phyloP scores from a whole-genome alignment of 2,113 vertebrate genomes.

The Prunella himalayana region DNA sequence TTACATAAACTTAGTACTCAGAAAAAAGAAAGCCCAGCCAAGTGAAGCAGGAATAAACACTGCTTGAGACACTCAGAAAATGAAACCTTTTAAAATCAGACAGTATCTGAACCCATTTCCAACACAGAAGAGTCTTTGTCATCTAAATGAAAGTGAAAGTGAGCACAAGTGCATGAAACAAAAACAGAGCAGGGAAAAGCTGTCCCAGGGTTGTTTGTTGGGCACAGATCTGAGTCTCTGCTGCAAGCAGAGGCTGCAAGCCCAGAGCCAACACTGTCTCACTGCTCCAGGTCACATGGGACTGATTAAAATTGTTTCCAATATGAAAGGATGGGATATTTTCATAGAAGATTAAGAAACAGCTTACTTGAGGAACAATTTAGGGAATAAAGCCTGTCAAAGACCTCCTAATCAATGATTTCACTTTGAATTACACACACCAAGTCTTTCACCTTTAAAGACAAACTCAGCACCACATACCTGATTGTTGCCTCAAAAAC shows the following conservation, averaged over 20 bases:
- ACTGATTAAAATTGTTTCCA: neutral
- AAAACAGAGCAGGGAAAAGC: neutral
- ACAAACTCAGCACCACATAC: constrained; percentile 52
- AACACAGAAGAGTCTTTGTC: neutral
- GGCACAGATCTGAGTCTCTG: neutral
- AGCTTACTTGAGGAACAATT: neutral
- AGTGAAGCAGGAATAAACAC: neutral
- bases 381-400: neutral
- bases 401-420: neutral
- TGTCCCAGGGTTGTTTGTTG: neutral
- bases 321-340: neutral
- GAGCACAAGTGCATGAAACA: neutral
- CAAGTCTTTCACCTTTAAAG: neutral
- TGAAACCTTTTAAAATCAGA: neutral
- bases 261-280: neutral
- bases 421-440: neutral
- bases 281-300: neutral
- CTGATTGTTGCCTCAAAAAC: constrained; percentile 98
- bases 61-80: neutral
- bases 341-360: neutral
- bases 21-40: neutral
- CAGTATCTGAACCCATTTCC: neutral
- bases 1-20: neutral
- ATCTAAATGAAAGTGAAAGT: neutral
- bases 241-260: neutral